Evolutionary conservation across 2,113 vertebrate genomes (phyloP), one percentile per base, ranked within the genome.

Genomic region (Xiphophorus maculatus): DNA sequence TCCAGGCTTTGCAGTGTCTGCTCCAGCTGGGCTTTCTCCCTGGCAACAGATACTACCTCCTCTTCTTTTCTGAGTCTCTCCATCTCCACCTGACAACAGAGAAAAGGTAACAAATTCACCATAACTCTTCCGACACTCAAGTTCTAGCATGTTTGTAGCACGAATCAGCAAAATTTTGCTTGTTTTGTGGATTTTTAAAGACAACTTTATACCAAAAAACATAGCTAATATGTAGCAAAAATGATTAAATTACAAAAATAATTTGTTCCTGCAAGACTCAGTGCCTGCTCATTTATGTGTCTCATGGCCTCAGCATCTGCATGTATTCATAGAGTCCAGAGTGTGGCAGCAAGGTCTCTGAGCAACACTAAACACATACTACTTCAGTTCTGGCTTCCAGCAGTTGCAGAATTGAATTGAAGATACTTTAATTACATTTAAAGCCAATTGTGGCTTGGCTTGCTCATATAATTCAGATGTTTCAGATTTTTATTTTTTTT

Each of bases 51-150:
- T 1, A 29, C 72, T 0, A 28, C 74, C 68, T 90, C 90, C 63
- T 91, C 89, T 82, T 94, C 92, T 69, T 81, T 84, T 74, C 79
- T 92, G 80, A 93, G 77, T 9, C 69, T 91, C 78, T 95, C 93
- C 74, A 90, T 86, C 69, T 95, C 93, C 37, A 87, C 91, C 95
- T 96, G 84, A 82, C 58, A 73, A 73, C 80, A 81, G 74, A 79
- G 66, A 13, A 11, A 48, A 19, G 14, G 14, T 15, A 88, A 91
- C 37, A 28, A 79, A 76, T 84, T 74, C 71, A 82, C 82, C 80
- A 75, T 77, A 35, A 88, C 64, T 33, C 60, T 48, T 73, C 51
- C 51, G 1, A 25, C 22, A n/a, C 25, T n/a, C 51, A 58, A 17
- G 25, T 58, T 69, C 66, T 84, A 74, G 72, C 54, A 79, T 80